phyloP scores from a whole-genome alignment of 2,797 vertebrate genomes.

The Cheirogaleus major region DNA sequence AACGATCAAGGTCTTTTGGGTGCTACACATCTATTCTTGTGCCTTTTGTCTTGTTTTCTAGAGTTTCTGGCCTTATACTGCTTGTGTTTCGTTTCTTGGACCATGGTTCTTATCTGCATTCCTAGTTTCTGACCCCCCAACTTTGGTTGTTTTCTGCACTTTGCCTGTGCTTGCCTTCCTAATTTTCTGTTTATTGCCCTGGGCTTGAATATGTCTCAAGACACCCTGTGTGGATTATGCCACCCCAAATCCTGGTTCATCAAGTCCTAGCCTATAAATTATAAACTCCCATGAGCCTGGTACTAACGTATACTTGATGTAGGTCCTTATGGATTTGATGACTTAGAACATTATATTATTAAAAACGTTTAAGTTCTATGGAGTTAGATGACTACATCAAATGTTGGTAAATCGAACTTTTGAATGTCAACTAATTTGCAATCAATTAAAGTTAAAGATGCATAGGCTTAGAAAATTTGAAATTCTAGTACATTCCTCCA shows the following conservation, averaged over 20 bases:
- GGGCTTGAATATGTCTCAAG: neutral
- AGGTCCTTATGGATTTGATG: neutral
- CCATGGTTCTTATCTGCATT: neutral
- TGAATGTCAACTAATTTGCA: neutral
- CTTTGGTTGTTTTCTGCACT: neutral
- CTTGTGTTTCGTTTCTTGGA: neutral
- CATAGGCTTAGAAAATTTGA: neutral
- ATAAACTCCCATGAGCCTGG: neutral
- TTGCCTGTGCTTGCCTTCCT: neutral
- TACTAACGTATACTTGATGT: neutral
- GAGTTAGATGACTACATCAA: neutral
- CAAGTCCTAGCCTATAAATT: neutral
- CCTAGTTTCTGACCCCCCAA: neutral
- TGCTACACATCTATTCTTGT: neutral
- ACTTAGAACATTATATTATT: neutral
- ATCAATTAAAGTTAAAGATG: neutral
- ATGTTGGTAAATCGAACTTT: neutral
- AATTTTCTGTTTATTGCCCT: neutral
- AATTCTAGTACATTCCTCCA: neutral
- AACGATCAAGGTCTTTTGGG: neutral
- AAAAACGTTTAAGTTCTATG: neutral
- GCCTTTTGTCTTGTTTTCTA: neutral
- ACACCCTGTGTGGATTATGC: neutral
- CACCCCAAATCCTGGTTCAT: neutral
- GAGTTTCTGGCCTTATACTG: neutral